Base-by-base conservation (phyloP, 2,797 vertebrate species). In the Graptemys geographica region DNA sequence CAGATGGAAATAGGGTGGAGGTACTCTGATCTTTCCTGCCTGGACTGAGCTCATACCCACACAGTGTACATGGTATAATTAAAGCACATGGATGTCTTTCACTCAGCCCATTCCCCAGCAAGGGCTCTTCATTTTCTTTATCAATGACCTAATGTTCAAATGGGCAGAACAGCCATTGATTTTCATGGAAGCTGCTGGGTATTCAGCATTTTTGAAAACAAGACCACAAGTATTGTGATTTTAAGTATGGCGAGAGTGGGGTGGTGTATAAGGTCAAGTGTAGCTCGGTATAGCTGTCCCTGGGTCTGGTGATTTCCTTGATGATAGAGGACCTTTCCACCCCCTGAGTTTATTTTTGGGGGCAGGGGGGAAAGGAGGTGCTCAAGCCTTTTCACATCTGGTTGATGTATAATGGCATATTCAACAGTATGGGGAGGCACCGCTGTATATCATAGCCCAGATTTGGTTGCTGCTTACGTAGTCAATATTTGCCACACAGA, bases 191-290 rank as follows among this genome's bases (percentile, higher is more conserved):
- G 13, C n/a, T 76, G 76, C 53, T 59, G 47, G 25, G 6, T 37
- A 37, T 37, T 47, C 23, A 21, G 33, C n/a, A 28, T 15, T 9
- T 59, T 37, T 51, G 23, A 59, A 25, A 27, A 33, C 33, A 41
- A 76, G 84, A 23, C n/a, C 83, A 65, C 21, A 28, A 33, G n/a
- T 33, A 72, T 31, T 57, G 13, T 55, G 37, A 76, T 78, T 51
- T 79, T 33, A 11, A 8, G 13, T 12, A 6, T 1, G 21, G 9
- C 4, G 37, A 76, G 12, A 11, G 6, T 19, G 41, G 21, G 1
- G 6, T 16, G 10, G 55, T 31, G 10, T 11, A 19, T 11, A 18
- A 55, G 11, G 2, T 28, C 28, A 10, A 1, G 4, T 8, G 8
- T 25, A 12, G 21, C 18, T 72, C 2, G 8, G 41, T 44, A 10